Percentiles rank a stretch among this genome's conserved stretches.
These are phyloP conservation scores for Xiphophorus couchianus DNA, from an alignment of 2,113 vertebrate species.

Conservation along the genomic window DNA sequence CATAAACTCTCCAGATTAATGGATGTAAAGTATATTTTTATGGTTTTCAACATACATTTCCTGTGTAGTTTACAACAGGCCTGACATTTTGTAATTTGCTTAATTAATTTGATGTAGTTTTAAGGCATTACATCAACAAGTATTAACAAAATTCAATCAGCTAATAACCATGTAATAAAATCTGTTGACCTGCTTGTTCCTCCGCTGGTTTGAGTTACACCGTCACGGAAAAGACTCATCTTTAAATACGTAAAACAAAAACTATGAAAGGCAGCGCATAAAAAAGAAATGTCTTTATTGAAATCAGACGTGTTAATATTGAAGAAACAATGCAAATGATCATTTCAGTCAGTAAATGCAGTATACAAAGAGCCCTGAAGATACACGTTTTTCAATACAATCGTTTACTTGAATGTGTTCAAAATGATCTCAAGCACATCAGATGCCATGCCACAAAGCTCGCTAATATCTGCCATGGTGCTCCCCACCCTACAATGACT, in stretches of 20 bases:
- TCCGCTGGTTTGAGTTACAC: constrained; percentile 27
- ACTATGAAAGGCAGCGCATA: constrained; percentile 2
- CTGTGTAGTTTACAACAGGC: constrained; percentile 18
- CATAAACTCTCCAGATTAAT: constrained; percentile 2
- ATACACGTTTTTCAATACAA: constrained; percentile 25
- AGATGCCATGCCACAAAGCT: constrained; percentile 2
- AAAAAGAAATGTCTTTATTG: constrained; percentile 63
- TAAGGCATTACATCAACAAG: constrained; percentile 36
- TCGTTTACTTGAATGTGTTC: constrained; percentile 22
- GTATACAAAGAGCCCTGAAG: constrained; percentile 43
- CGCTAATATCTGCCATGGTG: not conserved
- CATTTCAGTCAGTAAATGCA: constrained; percentile 71
- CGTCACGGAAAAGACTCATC: constrained; percentile 6
- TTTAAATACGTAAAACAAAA: constrained; percentile 1
- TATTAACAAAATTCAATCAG: constrained; percentile 36
- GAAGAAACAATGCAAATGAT: constrained; percentile 72
- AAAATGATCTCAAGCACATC: constrained; percentile 1
- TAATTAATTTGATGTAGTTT: constrained; percentile 36
- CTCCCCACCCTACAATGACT: not conserved
- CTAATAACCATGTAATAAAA: constrained; percentile 40
- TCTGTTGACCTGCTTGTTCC: constrained; percentile 2
- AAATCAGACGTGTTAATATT: constrained; percentile 58
- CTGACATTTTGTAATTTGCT: constrained; percentile 48
- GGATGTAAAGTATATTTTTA: not conserved
- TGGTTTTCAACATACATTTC: constrained; percentile 25